Conservation (phyloP, 35 echinoderm and acorn worm species). For the Ptychodera flava region DNA sequence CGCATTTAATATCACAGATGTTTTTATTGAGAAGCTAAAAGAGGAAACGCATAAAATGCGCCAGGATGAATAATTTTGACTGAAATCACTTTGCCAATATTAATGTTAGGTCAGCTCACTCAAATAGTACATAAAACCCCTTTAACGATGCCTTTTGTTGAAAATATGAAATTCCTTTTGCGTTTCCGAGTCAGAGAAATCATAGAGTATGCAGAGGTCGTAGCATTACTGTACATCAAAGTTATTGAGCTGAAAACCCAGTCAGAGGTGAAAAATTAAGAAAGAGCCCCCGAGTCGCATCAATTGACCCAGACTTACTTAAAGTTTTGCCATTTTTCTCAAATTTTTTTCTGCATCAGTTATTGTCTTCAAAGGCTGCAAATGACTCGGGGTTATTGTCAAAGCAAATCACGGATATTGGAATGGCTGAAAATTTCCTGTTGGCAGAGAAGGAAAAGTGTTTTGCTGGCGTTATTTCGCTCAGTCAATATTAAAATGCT, state of each 20-base stretch:
- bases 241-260: neutral
- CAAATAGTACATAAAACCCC: neutral
- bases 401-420: neutral
- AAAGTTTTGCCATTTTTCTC: neutral
- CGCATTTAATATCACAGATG: neutral
- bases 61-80: neutral
- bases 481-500: neutral
- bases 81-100: neutral
- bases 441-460: neutral
- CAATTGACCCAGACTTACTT: neutral
- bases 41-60: neutral
- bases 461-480: neutral
- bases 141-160: neutral
- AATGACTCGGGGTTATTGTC: neutral
- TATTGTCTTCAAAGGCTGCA: neutral
- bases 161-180: slow-evolving; percentile 2
- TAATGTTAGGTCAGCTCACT: neutral
- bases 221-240: neutral
- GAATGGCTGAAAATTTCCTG: neutral
- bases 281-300: neutral
- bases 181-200: neutral
- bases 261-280: neutral
- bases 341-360: neutral
- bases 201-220: neutral
- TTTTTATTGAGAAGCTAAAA: neutral